Evolutionary conservation across 2,797 vertebrate species (phyloP).

Genomic region (Girardinus metallicus): DNA sequence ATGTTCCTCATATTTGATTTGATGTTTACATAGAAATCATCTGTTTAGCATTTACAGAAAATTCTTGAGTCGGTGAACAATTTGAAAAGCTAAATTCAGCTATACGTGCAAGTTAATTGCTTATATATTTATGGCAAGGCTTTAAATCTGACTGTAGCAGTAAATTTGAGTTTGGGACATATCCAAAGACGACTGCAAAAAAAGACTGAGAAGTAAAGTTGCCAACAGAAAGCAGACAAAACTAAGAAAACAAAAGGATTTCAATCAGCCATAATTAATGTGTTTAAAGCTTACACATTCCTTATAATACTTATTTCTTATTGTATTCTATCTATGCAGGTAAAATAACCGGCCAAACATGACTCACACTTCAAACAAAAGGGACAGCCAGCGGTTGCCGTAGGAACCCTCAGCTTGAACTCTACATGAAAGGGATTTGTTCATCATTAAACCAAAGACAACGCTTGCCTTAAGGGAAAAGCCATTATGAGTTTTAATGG

Average conservation of each 20-base stretch:
- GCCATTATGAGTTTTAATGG: constrained; percentile 1
- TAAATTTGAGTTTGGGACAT: neutral
- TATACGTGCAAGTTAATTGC: neutral
- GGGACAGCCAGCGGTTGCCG: constrained; percentile 36
- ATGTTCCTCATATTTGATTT: neutral
- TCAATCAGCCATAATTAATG: neutral
- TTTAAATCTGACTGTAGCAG: neutral
- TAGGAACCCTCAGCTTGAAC: constrained; percentile 46
- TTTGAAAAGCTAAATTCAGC: neutral
- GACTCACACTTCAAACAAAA: constrained; percentile 45
- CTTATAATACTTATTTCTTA: neutral
- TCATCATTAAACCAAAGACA: constrained; percentile 16
- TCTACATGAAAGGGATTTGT: constrained; percentile 38
- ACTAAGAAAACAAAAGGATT: neutral
- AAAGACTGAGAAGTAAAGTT: neutral
- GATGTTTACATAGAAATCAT: neutral
- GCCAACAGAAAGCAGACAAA: neutral
- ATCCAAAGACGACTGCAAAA: neutral
- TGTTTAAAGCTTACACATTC: neutral
- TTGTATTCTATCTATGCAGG: neutral
- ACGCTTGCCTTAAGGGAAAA: constrained; percentile 12
- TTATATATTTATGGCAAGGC: neutral
- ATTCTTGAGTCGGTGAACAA: neutral
- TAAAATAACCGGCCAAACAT: constrained; percentile 17
- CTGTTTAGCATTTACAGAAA: neutral